Evolutionary conservation across 2,797 vertebrate species (phyloP).

Genomic region (Chrosomus eos): DNA sequence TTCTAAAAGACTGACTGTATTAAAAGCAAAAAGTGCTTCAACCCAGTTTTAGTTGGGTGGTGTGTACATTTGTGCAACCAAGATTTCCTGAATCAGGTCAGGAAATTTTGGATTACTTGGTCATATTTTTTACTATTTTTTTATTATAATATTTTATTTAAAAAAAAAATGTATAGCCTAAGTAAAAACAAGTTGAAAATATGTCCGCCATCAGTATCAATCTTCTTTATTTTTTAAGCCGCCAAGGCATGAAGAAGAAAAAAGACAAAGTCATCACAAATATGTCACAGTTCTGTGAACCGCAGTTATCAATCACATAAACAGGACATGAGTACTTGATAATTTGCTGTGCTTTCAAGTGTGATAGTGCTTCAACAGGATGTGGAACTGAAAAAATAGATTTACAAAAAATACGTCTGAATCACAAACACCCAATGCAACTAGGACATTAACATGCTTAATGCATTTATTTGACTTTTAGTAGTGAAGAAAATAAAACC

Average conservation of each 20-base stretch:
- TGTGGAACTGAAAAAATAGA: slow-evolving; percentile 36
- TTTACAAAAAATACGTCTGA: neutral
- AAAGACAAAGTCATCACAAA: neutral
- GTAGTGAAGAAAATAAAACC: neutral
- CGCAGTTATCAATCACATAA: slow-evolving; percentile 24
- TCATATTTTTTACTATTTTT: too few relatives aligned
- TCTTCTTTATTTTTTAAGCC: neutral
- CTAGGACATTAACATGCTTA: slow-evolving; percentile 27
- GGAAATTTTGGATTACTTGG: too few relatives aligned
- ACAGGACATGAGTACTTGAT: slow-evolving; percentile 5
- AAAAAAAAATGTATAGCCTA: too few relatives aligned
- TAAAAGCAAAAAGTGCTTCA: neutral
- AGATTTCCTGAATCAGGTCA: too few relatives aligned
- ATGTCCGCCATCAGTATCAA: neutral
- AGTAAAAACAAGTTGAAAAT: too few relatives aligned
- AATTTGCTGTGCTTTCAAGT: neutral
- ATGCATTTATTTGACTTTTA: neutral
- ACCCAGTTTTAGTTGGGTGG: neutral
- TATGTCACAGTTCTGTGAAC: neutral
- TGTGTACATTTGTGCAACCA: neutral
- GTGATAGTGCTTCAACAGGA: slow-evolving; percentile 32
- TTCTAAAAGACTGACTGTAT: neutral
- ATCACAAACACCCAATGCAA: slow-evolving; percentile 44
- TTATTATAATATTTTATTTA: too few relatives aligned
- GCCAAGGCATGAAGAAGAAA: neutral